phyloP scores from a whole-genome alignment of 2,113 vertebrate genomes.

The Zosterops borbonicus region DNA sequence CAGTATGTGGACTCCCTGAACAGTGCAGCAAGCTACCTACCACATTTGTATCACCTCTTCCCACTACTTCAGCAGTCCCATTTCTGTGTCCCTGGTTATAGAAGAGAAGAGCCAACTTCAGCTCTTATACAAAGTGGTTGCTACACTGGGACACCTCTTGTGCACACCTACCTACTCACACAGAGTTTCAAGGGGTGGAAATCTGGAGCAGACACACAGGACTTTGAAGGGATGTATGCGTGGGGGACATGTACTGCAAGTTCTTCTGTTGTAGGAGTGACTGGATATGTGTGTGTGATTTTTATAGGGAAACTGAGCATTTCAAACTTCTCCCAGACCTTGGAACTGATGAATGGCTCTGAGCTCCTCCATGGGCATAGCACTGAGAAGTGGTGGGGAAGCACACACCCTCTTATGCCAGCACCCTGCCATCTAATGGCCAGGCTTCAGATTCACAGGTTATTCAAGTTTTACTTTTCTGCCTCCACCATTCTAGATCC shows the following conservation, averaged over 20 bases:
- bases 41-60: not conserved
- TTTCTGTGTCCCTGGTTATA: not conserved
- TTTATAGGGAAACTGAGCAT: not conserved
- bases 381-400: not conserved
- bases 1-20: not conserved
- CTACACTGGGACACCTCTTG: not conserved
- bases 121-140: not conserved
- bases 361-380: not conserved
- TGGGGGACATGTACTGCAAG: too few relatives aligned
- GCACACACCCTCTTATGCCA: not conserved
- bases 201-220: fast-evolving
- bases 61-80: not conserved
- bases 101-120: not conserved
- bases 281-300: not conserved
- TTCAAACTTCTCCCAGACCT: not conserved
- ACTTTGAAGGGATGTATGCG: not conserved
- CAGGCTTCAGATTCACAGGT: not conserved
- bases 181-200: not conserved
- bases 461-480: not conserved
- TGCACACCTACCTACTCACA: not conserved
- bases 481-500: not conserved
- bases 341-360: not conserved
- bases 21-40: not conserved
- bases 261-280: not conserved
- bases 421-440: conserved; percentile 64